These are phyloP conservation scores for Drosophila flavopinicola DNA, from an alignment of 2,888 invertebrate genomes.

Conservation along the genomic window DNA sequence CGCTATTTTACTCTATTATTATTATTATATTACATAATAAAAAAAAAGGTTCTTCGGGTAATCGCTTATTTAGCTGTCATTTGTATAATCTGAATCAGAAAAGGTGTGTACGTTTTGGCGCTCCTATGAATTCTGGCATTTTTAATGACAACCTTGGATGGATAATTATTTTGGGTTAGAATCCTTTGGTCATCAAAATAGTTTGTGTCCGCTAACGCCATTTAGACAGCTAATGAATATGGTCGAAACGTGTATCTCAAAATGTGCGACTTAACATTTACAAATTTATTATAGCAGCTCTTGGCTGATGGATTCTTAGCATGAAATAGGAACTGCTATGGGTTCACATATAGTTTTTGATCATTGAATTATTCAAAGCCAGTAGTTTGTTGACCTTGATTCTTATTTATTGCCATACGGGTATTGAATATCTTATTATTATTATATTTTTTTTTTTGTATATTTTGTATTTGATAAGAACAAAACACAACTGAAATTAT, in stretches of 20 bases:
- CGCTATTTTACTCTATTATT: no score
- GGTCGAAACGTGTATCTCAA: conserved; percentile 21
- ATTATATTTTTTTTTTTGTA: not conserved
- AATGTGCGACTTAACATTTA: conserved; percentile 24
- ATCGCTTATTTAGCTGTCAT: conserved; percentile 31
- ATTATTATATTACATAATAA: conserved; percentile 1
- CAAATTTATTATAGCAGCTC: conserved; percentile 33
- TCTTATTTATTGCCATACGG: not conserved
- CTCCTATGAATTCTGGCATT: conserved; percentile 9
- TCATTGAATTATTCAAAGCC: conserved; percentile 5
- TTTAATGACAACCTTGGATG: conserved; percentile 18
- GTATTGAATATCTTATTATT: not conserved
- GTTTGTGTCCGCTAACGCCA: conserved; percentile 18
- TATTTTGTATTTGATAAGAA: no score
- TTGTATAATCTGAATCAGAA: conserved; percentile 26
- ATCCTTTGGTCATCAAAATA: conserved; percentile 19
- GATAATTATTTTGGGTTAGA: conserved; percentile 12
- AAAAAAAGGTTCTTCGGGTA: conserved; percentile 17
- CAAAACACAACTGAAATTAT: not conserved
- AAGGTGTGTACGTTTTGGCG: conserved; percentile 14
- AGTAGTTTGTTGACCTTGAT: conserved; percentile 1
- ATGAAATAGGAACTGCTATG: conserved; percentile 10
- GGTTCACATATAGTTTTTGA: not conserved
- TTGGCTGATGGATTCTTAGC: conserved; percentile 43
- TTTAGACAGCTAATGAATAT: conserved; percentile 35